Base-by-base conservation (phyloP, 2,888 invertebrate species). In the Macrosiphum euphorbiae region DNA sequence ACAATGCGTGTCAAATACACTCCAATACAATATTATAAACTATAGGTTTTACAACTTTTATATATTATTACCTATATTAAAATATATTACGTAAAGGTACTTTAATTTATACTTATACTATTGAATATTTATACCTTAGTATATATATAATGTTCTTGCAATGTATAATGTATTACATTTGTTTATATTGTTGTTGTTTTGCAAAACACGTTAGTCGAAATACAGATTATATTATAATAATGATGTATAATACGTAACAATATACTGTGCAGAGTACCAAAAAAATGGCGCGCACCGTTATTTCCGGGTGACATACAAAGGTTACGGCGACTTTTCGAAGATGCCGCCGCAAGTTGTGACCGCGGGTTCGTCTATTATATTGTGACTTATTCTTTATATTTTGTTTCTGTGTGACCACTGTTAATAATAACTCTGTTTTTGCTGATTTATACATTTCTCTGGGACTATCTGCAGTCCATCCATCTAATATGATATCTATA, bases 211-310 rank as follows among this genome's bases (percentile, higher is more conserved):
- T 24, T 35, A 78, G 35, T 78, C 78, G 20, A 35, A 78, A 35
- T 78, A 35, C 78, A 78, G 20, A 78, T 41, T 78, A 78, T 41
- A 35, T 35, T 78, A 35, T 78, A 35, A 8, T 78, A 78, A 35
- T 78, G 52, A 35, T 44, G 28, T 61, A 20, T 16, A 78, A 44
- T 87, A 47, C 7, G 93, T 52, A 86, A 84, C 58, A 55, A 85
- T 90, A 50, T 78, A 78, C 78, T 95, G 94, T 95, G 89, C 95
- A 95, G 95, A 95, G 97, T 97, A 96, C 97, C 97, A 96, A 97
- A 97, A 96, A 97, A 98, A 96, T 98, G 98, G 98, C 97, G 97
- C 95, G 98, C 98, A 95, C 98, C 98, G 95, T 97, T 98, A 96
- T 97, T 97, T 96, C 97, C 97, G 95, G 97, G 97, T 95, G 97